A percentile compares a stretch with the other conserved stretches of the same genome.
Conservation (phyloP, 2,797 vertebrate genomes). For the Moxostoma hubbsi region DNA sequence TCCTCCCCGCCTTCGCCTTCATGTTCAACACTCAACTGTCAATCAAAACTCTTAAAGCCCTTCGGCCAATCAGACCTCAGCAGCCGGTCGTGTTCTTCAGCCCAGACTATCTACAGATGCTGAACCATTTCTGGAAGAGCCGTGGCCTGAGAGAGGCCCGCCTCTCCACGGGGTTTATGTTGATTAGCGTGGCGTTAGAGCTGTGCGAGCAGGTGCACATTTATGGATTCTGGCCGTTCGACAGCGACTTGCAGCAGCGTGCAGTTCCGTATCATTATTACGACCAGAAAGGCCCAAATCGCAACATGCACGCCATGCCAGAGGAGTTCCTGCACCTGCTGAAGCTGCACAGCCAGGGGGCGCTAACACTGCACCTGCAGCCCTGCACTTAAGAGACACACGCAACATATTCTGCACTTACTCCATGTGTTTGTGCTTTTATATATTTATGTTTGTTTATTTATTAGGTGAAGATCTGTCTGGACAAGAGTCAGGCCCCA, state of each 20-base stretch:
- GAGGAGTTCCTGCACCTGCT: slow-evolving; percentile 56
- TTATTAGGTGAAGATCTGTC: too few relatives aligned
- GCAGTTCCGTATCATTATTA: slow-evolving; percentile 60
- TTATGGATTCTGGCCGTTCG: slow-evolving; percentile 68
- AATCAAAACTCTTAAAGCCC: slow-evolving; percentile 7
- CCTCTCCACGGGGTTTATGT: slow-evolving; percentile 17
- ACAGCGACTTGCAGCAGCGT: background rate
- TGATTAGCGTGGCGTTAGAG: slow-evolving; percentile 53
- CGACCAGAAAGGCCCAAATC: slow-evolving; percentile 14
- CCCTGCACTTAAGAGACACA: slow-evolving; percentile 26
- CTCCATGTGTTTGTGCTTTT: too few relatives aligned
- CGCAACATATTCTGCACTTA: too few relatives aligned
- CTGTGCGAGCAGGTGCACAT: slow-evolving; percentile 57
- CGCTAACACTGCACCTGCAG: slow-evolving; percentile 48
- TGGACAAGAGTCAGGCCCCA: too few relatives aligned
- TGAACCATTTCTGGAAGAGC: slow-evolving; percentile 47
- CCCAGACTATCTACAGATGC: slow-evolving; percentile 38
- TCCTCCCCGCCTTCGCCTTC: slow-evolving; percentile 55
- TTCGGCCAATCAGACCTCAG: slow-evolving; percentile 47
- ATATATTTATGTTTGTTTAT: too few relatives aligned
- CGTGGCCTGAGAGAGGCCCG: too few relatives aligned
- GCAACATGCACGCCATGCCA: slow-evolving; percentile 40
- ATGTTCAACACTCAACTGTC: too few relatives aligned
- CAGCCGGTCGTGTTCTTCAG: slow-evolving; percentile 49
- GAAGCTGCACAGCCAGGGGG: slow-evolving; percentile 11